phyloP scores from a whole-genome alignment of 2,113 vertebrate species.

The Bubo scandiacus region DNA sequence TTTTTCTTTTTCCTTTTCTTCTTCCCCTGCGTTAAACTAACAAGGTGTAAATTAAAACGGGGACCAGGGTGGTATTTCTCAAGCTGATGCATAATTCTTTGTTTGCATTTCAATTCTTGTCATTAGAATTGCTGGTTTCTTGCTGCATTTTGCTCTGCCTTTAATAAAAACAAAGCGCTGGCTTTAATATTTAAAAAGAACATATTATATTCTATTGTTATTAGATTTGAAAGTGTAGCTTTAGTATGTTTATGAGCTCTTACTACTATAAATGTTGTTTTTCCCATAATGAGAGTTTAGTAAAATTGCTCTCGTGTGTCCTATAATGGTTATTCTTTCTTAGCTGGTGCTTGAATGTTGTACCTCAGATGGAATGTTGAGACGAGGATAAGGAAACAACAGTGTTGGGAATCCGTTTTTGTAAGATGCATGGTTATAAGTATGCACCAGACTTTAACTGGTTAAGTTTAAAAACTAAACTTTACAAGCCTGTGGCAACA shows the following conservation, averaged over 20 bases:
- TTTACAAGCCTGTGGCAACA: slow-evolving; percentile 31
- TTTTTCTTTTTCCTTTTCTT: not conserved
- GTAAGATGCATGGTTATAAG: not conserved
- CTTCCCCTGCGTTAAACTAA: not conserved
- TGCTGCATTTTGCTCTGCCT: not conserved
- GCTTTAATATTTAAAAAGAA: slow-evolving; percentile 47
- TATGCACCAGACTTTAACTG: slow-evolving; percentile 10
- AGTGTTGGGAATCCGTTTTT: not conserved
- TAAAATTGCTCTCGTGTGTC: slow-evolving; percentile 43
- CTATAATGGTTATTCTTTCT: slow-evolving; percentile 28
- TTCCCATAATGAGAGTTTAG: slow-evolving; percentile 41
- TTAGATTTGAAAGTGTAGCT: not conserved
- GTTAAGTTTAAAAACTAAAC: slow-evolving; percentile 53
- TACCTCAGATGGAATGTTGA: not conserved
- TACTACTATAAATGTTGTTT: slow-evolving; percentile 46
- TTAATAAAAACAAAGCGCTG: slow-evolving; percentile 6
- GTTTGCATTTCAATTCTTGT: not conserved
- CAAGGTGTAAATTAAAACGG: not conserved
- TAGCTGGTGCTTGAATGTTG: not conserved
- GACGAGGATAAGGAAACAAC: not conserved
- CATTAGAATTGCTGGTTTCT: not conserved
- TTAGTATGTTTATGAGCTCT: slow-evolving; percentile 27
- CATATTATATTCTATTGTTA: slow-evolving; percentile 13
- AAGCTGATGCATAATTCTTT: not conserved
- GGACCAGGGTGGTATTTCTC: not conserved